Conservation (phyloP, 2,797 vertebrate species). For the Orientallactaga sibirica region DNA sequence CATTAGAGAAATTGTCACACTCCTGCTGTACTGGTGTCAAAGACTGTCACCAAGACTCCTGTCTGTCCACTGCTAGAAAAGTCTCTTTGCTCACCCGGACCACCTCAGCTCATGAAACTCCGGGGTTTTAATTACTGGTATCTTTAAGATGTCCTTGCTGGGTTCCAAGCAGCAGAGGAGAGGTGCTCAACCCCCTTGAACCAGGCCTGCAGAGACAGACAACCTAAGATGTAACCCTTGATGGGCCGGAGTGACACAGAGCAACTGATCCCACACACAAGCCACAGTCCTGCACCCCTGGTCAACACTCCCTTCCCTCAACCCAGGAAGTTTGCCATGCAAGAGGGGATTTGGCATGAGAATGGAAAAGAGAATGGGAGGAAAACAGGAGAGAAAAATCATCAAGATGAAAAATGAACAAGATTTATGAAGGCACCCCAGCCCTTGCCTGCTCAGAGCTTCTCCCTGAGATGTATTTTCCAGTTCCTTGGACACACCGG, state of each 20-base stretch:
- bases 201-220: neutral
- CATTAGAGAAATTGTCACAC: slow-evolving; percentile 82
- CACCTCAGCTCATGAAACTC: neutral
- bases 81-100: slow-evolving; percentile 67
- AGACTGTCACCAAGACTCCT: slow-evolving; percentile 79
- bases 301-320: neutral
- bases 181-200: neutral
- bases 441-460: neutral
- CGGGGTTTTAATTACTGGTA: slow-evolving; percentile 67
- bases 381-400: slow-evolving; percentile 69
- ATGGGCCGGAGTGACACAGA: neutral
- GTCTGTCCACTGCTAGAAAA: slow-evolving; percentile 76
- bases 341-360: slow-evolving; percentile 62
- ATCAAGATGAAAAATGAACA: slow-evolving; percentile 73
- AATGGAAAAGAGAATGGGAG: slow-evolving; percentile 62
- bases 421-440: slow-evolving; percentile 70
- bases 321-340: slow-evolving; percentile 22
- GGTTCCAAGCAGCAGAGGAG: neutral
- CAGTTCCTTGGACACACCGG: slow-evolving; percentile 33
- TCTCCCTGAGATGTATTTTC: slow-evolving; percentile 75
- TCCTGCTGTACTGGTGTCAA: slow-evolving; percentile 79
- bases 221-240: neutral
- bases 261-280: neutral
- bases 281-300: neutral
- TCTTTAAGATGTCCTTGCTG: neutral